Conservation (phyloP, 2,113 vertebrate species). For the Sinocyclocheilus rhinocerous region DNA sequence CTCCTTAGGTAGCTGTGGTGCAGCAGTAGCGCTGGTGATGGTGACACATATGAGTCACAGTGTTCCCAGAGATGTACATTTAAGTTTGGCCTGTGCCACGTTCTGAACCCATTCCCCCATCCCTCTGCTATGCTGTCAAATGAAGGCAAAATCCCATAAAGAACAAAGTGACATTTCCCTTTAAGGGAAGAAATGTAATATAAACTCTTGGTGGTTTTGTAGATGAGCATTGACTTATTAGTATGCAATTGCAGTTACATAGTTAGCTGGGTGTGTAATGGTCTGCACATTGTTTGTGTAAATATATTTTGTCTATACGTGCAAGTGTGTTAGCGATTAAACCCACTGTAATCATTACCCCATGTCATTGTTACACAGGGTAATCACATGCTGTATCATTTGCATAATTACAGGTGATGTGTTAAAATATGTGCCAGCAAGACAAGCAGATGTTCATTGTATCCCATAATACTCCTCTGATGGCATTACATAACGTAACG, state of each 20-base stretch:
- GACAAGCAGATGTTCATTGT: conserved; percentile 37
- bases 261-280: not conserved
- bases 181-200: not conserved
- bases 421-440: conserved; percentile 1
- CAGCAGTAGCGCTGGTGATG: not conserved
- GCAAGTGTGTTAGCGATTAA: not conserved
- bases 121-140: not conserved
- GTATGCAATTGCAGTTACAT: not conserved
- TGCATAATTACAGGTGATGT: conserved; percentile 45
- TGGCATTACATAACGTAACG: conserved; percentile 6
- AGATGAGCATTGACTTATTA: not conserved
- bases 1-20: not conserved
- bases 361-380: not conserved
- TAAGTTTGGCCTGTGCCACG: not conserved
- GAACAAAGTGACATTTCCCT: not conserved
- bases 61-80: not conserved
- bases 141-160: conserved; percentile 4
- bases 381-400: conserved; percentile 6
- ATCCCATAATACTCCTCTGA: conserved; percentile 30
- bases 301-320: conserved; percentile 9
- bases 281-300: conserved; percentile 7
- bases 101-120: not conserved
- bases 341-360: conserved; percentile 31
- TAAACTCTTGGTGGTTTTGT: too few species aligned
- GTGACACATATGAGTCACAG: conserved; percentile 3